A percentile compares a stretch with the other conserved stretches of the same genome.
These are phyloP conservation scores for Cephalopholis sonnerati DNA, from an alignment of 2,113 vertebrate genomes.

Conservation along the genomic window DNA sequence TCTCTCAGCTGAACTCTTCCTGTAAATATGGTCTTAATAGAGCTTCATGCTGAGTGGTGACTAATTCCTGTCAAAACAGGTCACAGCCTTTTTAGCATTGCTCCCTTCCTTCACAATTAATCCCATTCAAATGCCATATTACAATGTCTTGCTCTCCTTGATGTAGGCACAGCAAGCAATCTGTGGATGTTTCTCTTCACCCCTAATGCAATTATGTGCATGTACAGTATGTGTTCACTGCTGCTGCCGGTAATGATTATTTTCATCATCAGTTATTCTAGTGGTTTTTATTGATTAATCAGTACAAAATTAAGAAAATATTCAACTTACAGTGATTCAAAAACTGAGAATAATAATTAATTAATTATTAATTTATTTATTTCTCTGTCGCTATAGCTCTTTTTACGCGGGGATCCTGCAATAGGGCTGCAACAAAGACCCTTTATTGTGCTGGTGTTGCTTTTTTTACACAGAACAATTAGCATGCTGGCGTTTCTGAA, in stretches of 20 bases:
- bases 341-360: neutral
- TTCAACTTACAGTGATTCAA: neutral
- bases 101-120: neutral
- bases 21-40: conserved; percentile 6
- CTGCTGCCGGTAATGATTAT: neutral
- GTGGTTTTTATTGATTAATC: neutral
- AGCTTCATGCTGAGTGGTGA: conserved; percentile 5
- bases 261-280: neutral
- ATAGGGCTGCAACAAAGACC: no score
- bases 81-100: conserved; percentile 24
- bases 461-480: no score
- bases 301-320: neutral
- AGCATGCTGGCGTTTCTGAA: no score
- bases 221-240: neutral
- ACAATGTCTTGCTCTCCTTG: conserved; percentile 25
- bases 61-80: conserved; percentile 15
- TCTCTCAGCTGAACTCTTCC: conserved; percentile 9
- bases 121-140: conserved; percentile 42
- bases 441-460: no score
- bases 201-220: neutral
- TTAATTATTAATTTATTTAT: neutral
- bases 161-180: neutral
- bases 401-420: no score
- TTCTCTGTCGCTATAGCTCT: no score
- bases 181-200: conserved; percentile 21